Conservation (phyloP, 2,888 invertebrate species). For the Drosophila paramelanica region DNA sequence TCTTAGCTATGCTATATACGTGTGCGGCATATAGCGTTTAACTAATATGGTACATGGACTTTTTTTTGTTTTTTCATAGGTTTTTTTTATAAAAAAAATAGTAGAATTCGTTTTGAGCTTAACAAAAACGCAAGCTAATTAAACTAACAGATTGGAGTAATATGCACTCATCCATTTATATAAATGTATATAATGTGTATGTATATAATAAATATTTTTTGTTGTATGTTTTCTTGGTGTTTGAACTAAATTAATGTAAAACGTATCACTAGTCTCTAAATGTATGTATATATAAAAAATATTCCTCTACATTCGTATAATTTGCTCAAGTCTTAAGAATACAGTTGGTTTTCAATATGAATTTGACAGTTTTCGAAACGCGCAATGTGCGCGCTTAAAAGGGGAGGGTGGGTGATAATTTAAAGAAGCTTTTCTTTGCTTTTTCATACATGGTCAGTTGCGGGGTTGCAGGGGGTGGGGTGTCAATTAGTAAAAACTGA, state of each 20-base stretch:
- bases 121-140: conserved; percentile 85
- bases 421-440: conserved; percentile 35
- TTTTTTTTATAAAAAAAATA: conserved; percentile 75
- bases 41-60: conserved; percentile 77
- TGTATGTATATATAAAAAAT: conserved; percentile 59
- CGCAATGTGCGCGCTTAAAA: conserved; percentile 71
- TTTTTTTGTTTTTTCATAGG: conserved; percentile 38
- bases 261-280: conserved; percentile 63
- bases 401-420: conserved; percentile 11
- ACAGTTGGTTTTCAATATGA: conserved; percentile 81
- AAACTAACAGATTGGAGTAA: conserved; percentile 63
- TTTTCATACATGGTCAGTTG: conserved; percentile 43
- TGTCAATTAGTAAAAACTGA: conserved; percentile 76
- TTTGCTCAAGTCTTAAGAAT: conserved; percentile 81
- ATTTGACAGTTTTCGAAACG: conserved; percentile 69
- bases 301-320: conserved; percentile 77
- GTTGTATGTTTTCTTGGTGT: conserved; percentile 41
- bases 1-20: conserved; percentile 43
- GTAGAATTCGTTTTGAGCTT: conserved; percentile 81
- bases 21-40: conserved; percentile 53
- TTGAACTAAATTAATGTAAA: conserved; percentile 49
- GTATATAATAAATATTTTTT: conserved; percentile 72
- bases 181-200: conserved; percentile 24
- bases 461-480: conserved; percentile 11
- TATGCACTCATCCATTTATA: conserved; percentile 49